phyloP scores from a whole-genome alignment of 2,888 invertebrate genomes.

The Plagodis pulveraria region DNA sequence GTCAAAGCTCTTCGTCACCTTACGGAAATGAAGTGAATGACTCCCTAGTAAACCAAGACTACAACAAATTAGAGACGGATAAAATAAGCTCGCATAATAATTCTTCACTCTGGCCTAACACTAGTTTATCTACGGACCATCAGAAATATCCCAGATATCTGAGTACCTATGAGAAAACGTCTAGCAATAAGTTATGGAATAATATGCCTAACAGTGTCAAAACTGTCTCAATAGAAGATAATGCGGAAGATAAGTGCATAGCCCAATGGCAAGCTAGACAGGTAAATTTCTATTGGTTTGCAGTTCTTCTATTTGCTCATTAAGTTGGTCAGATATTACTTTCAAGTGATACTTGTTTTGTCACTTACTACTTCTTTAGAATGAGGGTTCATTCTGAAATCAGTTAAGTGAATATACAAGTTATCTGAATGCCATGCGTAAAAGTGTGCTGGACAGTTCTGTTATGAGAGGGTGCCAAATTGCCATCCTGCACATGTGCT shows the following conservation, averaged over 20 bases:
- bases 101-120: slow-evolving; percentile 53
- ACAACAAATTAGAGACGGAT: slow-evolving; percentile 59
- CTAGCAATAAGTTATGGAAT: slow-evolving; percentile 36
- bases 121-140: slow-evolving; percentile 53
- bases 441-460: too few species aligned
- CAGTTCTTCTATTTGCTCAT: too few species aligned
- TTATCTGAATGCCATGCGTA: too few species aligned
- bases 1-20: slow-evolving; percentile 4
- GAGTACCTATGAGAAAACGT: slow-evolving; percentile 52
- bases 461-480: too few species aligned
- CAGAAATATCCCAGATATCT: slow-evolving; percentile 65
- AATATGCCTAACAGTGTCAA: slow-evolving; percentile 8
- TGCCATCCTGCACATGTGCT: too few species aligned
- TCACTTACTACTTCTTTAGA: too few species aligned
- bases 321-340: too few species aligned
- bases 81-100: slow-evolving; percentile 57
- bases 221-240: slow-evolving; percentile 51
- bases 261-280: slow-evolving; percentile 88
- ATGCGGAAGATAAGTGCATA: slow-evolving; percentile 70
- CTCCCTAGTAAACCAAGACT: slow-evolving; percentile 69
- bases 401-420: too few species aligned
- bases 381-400: too few species aligned
- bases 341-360: too few species aligned
- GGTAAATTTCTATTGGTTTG: slow-evolving; percentile 50
- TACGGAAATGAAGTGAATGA: slow-evolving; percentile 52